These are phyloP conservation scores for Leptopterna dolabrata DNA, from an alignment of 2,888 invertebrate genomes.

Conservation along the genomic window DNA sequence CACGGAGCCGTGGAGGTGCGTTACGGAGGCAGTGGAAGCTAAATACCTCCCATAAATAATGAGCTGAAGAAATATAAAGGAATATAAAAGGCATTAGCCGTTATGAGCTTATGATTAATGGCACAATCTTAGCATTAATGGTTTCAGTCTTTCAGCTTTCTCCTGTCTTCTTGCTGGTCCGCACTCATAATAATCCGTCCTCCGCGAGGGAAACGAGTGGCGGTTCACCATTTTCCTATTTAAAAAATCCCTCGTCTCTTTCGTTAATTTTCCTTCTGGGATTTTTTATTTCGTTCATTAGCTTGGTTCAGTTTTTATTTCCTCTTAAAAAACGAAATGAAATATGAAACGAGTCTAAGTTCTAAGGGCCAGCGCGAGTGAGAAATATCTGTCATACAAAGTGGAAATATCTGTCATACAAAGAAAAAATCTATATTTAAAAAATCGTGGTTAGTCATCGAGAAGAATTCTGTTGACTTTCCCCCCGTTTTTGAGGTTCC, in stretches of 20 bases:
- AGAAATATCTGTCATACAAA: no score
- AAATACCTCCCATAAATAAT: slow-evolving; percentile 14
- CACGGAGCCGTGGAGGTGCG: neutral
- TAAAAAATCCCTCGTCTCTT: neutral
- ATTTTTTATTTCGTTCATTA: neutral
- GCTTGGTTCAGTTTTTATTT: neutral
- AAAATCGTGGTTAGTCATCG: no score
- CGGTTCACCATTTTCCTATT: neutral
- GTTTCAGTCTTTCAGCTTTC: slow-evolving; percentile 9
- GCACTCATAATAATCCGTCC: neutral
- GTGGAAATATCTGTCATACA: no score
- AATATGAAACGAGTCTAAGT: no score
- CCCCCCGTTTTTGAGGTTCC: no score
- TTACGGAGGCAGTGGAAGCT: neutral
- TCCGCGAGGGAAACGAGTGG: neutral
- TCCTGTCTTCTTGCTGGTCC: neutral
- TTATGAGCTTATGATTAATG: slow-evolving; percentile 46
- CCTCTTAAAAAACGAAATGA: no score
- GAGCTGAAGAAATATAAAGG: slow-evolving; percentile 37
- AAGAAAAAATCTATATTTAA: no score
- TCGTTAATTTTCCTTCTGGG: neutral
- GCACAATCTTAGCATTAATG: slow-evolving; percentile 47
- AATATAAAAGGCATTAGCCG: slow-evolving; percentile 37
- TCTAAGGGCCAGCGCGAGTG: no score
- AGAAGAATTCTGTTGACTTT: no score